Evolutionary conservation across 2,113 vertebrate genomes (phyloP).

Genomic region (Lethenteron reissneri): DNA sequence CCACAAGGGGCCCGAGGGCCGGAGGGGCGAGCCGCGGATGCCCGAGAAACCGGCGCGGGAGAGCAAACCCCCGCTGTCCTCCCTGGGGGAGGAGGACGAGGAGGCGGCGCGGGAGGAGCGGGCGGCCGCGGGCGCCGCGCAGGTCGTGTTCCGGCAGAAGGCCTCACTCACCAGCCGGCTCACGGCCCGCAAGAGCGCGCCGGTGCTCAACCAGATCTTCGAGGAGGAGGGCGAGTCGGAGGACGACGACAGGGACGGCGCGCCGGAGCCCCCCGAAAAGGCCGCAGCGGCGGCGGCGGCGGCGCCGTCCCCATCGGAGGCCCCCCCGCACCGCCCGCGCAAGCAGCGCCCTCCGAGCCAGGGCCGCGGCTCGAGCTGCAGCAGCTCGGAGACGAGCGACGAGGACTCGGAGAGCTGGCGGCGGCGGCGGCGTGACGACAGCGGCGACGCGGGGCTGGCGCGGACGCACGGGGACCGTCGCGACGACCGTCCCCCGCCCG

Average conservation of each 20-base stretch:
- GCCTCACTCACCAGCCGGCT: constrained; percentile 15
- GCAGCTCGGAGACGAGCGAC: constrained; percentile 84
- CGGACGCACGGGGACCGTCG: too few species aligned
- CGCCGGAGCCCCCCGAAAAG: constrained; percentile 73
- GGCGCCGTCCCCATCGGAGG: constrained; percentile 24
- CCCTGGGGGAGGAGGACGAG: background rate
- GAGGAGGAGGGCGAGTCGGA: constrained; percentile 54
- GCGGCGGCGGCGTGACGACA: constrained; percentile 29
- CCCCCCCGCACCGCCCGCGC: constrained; percentile 62
- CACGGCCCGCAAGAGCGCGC: constrained; percentile 23
- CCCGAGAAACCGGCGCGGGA: background rate
- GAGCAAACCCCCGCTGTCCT: background rate
- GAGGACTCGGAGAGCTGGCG: constrained; percentile 79
- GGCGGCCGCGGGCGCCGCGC: constrained; percentile 12
- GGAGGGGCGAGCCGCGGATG: constrained; percentile 12
- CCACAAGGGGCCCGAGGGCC: too few species aligned
- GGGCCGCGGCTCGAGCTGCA: constrained; percentile 76
- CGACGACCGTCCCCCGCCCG: too few species aligned
- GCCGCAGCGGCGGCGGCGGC: constrained; percentile 70
- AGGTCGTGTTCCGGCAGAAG: constrained; percentile 17
- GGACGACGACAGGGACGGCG: constrained; percentile 29
- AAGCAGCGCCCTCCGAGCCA: constrained; percentile 55
- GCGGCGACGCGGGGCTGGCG: constrained; percentile 16
- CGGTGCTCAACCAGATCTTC: constrained; percentile 43
- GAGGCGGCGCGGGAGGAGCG: background rate